phyloP scores from a whole-genome alignment of 2,888 invertebrate genomes.

The Aphidius colemani region DNA sequence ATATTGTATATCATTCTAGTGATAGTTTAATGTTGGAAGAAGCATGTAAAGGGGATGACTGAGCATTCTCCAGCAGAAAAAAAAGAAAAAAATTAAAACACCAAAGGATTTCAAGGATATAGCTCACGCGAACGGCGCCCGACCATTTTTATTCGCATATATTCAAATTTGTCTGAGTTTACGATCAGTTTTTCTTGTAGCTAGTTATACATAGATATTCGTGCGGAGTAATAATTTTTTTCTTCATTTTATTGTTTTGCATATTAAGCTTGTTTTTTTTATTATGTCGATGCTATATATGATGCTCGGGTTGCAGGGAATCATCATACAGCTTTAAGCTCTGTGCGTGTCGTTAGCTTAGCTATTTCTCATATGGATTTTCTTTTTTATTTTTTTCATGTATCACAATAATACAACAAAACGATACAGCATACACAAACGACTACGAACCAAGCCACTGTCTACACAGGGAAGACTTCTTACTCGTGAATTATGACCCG shows the following conservation, averaged over 20 bases:
- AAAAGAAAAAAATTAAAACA: slow-evolving; percentile 34
- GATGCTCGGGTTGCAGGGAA: slow-evolving; percentile 34
- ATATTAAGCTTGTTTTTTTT: neutral
- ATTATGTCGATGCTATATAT: neutral
- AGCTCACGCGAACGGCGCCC: slow-evolving; percentile 51
- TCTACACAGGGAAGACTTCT: slow-evolving; percentile 28
- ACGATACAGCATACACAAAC: neutral
- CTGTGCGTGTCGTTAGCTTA: slow-evolving; percentile 41
- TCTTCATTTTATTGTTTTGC: slow-evolving; percentile 15
- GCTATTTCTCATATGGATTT: slow-evolving; percentile 31
- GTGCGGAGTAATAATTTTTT: neutral
- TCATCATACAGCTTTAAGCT: slow-evolving; percentile 31
- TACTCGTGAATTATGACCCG: slow-evolving; percentile 44
- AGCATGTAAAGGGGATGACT: slow-evolving; percentile 12
- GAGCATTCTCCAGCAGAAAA: slow-evolving; percentile 28
- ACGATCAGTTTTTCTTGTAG: slow-evolving; percentile 22
- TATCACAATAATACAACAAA: slow-evolving; percentile 9
- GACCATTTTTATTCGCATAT: slow-evolving; percentile 22
- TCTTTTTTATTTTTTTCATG: slow-evolving; percentile 19
- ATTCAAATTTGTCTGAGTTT: slow-evolving; percentile 36
- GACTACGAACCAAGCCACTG: slow-evolving; percentile 23
- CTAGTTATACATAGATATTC: slow-evolving; percentile 3
- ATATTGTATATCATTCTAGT: neutral
- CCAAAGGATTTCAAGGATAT: slow-evolving; percentile 48
- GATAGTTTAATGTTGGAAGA: neutral